phyloP scores from a whole-genome alignment of 2,797 vertebrate genomes.

The Tenualosa ilisha region DNA sequence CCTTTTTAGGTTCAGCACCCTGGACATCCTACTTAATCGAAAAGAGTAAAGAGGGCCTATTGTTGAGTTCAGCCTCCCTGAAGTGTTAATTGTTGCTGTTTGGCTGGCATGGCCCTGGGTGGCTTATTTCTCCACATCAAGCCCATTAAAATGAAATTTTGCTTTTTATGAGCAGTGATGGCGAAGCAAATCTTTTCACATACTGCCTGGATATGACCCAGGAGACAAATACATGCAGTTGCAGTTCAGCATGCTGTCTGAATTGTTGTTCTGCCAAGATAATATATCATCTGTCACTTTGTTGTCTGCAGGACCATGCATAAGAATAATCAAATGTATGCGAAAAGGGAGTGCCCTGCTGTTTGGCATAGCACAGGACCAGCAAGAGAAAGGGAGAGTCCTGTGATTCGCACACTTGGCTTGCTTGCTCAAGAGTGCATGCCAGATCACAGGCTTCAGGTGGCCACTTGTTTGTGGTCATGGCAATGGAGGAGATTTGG shows the following conservation, averaged over 20 bases:
- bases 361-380: neutral
- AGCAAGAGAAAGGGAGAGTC: neutral
- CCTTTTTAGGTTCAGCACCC: neutral
- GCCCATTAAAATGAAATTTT: slow-evolving; percentile 60
- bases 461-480: neutral
- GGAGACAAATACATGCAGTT: slow-evolving; percentile 50
- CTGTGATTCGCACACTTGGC: neutral
- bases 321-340: neutral
- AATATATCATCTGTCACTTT: neutral
- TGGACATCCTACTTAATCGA: slow-evolving; percentile 55
- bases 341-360: neutral
- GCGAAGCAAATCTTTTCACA: slow-evolving; percentile 46
- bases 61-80: slow-evolving; percentile 49
- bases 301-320: neutral
- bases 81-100: slow-evolving; percentile 55
- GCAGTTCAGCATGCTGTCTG: slow-evolving; percentile 51
- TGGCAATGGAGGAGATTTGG: neutral
- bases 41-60: slow-evolving; percentile 56
- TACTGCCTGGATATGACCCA: slow-evolving; percentile 46
- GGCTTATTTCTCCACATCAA: slow-evolving; percentile 55
- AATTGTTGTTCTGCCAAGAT: slow-evolving; percentile 32
- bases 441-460: neutral
- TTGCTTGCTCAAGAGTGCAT: neutral
- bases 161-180: slow-evolving; percentile 54
- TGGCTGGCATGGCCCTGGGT: slow-evolving; percentile 50